Percentiles rank a stretch among this genome's conserved stretches.
Evolutionary conservation across 2,113 vertebrate genomes (phyloP).

Genomic region (Phaethornis superciliosus): DNA sequence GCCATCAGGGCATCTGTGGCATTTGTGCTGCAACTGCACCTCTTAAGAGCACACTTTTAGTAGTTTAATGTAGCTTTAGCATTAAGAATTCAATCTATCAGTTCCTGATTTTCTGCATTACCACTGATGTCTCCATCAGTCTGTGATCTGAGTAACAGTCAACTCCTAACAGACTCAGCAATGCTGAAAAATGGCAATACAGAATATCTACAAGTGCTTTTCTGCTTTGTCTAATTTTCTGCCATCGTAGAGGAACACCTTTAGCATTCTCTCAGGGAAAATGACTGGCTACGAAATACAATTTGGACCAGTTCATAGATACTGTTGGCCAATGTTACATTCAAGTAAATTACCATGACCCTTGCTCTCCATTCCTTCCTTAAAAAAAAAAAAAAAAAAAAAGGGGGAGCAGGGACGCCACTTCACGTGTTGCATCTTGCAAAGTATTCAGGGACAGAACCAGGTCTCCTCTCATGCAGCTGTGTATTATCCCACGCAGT

Average conservation of each 20-base stretch:
- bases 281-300: background rate
- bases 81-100: background rate
- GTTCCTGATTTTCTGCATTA: background rate
- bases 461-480: slow-evolving; percentile 46
- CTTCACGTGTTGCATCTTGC: slow-evolving; percentile 59
- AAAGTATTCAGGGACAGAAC: slow-evolving; percentile 47
- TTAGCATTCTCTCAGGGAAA: background rate
- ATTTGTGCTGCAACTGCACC: background rate
- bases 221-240: background rate
- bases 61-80: background rate
- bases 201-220: background rate
- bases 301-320: background rate
- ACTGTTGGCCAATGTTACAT: background rate
- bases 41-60: background rate
- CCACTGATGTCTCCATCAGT: background rate
- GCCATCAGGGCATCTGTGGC: background rate
- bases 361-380: slow-evolving; percentile 27
- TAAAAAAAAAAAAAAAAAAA: background rate
- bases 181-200: background rate
- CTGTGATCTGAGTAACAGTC: background rate
- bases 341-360: background rate
- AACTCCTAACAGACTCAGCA: background rate
- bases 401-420: background rate
- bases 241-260: background rate
- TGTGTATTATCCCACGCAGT: slow-evolving; percentile 54